These are phyloP conservation scores for Chrysolina oricalcia DNA, from an alignment of 2,888 invertebrate species.

Conservation along the genomic window DNA sequence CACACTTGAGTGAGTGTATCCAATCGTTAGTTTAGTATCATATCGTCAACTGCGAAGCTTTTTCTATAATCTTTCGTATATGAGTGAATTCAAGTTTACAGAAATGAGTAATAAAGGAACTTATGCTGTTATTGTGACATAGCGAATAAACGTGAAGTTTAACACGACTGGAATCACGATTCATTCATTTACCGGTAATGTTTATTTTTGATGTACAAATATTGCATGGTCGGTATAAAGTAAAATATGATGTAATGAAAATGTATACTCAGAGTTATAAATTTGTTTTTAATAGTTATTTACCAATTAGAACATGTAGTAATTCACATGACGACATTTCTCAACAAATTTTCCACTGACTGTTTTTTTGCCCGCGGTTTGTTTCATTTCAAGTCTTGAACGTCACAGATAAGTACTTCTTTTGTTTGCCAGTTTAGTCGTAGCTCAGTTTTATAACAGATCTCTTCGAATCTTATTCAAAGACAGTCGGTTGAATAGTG, in stretches of 20 bases:
- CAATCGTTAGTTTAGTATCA: no score
- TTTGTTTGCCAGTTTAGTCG: no score
- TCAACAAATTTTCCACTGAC: neutral
- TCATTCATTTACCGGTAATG: neutral
- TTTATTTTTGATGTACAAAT: slow-evolving; percentile 18
- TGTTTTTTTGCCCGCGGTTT: neutral
- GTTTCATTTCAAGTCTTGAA: no score
- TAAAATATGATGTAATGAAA: slow-evolving; percentile 10
- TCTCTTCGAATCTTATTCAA: no score
- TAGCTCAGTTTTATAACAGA: no score
- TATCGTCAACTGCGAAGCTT: no score
- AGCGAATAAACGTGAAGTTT: neutral
- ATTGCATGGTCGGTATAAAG: slow-evolving; percentile 6
- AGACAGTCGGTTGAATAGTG: no score
- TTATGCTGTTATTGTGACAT: neutral
- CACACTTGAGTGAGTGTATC: no score
- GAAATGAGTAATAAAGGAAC: neutral
- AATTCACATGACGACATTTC: neutral
- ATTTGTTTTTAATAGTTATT: slow-evolving; percentile 14
- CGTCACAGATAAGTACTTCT: no score
- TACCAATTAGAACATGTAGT: neutral
- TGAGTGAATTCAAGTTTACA: neutral
- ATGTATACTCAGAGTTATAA: neutral
- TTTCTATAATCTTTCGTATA: no score
- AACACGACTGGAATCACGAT: neutral